Evolutionary conservation across 2,888 invertebrate species (phyloP).

Genomic region (Arge pagana): DNA sequence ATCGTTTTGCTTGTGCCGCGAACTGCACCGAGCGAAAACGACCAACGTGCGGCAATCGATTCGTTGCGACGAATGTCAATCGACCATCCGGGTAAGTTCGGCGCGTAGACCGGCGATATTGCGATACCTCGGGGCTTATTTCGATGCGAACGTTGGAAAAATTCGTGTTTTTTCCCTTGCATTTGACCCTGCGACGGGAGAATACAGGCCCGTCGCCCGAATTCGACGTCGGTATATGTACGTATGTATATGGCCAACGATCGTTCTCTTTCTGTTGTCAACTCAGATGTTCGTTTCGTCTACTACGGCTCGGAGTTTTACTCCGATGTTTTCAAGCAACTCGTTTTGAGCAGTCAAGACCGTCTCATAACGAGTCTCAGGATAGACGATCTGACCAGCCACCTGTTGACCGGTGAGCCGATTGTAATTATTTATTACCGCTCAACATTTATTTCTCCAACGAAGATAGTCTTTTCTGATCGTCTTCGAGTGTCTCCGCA

Average conservation of each 20-base stretch:
- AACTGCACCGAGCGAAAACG: slow-evolving; percentile 28
- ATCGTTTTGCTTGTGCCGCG: slow-evolving; percentile 41
- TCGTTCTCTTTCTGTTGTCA: too few species aligned
- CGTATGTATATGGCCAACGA: too few species aligned
- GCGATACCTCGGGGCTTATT: too few species aligned
- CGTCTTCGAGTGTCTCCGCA: slow-evolving; percentile 24
- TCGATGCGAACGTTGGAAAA: too few species aligned
- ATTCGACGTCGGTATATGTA: too few species aligned
- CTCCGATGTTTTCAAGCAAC: slow-evolving; percentile 32
- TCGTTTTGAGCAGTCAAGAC: slow-evolving; percentile 42
- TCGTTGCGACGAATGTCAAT: slow-evolving; percentile 37
- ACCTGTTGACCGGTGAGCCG: slow-evolving; percentile 35
- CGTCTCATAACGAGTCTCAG: slow-evolving; percentile 36
- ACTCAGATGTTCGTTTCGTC: slow-evolving; percentile 42
- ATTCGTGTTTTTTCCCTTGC: too few species aligned
- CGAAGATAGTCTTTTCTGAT: background rate
- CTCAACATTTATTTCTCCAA: too few species aligned
- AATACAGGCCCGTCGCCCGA: too few species aligned
- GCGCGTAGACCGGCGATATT: too few species aligned
- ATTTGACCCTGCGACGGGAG: too few species aligned
- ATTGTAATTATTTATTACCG: too few species aligned
- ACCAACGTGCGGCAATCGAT: slow-evolving; percentile 29
- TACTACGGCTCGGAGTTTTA: slow-evolving; percentile 40
- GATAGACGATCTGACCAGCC: slow-evolving; percentile 36
- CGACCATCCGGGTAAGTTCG: slow-evolving; percentile 41